These are phyloP conservation scores for Lutjanus argentimaculatus DNA, from an alignment of 2,797 vertebrate species.

Conservation along the genomic window DNA sequence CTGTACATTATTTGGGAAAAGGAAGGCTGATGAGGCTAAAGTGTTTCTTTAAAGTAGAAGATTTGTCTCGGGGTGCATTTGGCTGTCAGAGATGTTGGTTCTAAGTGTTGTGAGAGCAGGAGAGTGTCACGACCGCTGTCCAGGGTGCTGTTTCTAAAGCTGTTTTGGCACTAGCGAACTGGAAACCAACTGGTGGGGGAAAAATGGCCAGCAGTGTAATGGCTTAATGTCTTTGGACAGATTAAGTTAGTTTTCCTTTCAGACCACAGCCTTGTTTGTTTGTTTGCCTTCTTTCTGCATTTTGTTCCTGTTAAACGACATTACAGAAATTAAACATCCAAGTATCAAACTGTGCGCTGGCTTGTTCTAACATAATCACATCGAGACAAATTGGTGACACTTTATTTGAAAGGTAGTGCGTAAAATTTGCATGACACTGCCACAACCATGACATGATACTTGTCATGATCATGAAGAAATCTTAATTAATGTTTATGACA, in stretches of 20 bases:
- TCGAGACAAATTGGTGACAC: no score
- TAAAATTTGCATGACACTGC: no score
- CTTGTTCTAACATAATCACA: no score
- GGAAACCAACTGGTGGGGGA: background rate
- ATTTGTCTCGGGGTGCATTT: background rate
- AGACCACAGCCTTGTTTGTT: background rate
- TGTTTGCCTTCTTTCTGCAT: background rate
- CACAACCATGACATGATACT: no score
- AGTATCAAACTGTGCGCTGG: no score
- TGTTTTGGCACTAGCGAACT: background rate
- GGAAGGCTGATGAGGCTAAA: background rate
- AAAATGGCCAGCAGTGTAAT: background rate
- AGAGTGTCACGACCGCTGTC: background rate
- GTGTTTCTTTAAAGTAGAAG: background rate
- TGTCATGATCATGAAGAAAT: no score
- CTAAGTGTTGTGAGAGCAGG: background rate
- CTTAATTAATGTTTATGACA: no score
- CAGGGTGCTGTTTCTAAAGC: constrained; percentile 1
- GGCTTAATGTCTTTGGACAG: no score
- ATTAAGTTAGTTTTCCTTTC: background rate
- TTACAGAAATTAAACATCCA: no score
- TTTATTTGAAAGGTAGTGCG: no score
- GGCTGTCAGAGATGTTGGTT: background rate
- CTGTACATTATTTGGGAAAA: background rate
- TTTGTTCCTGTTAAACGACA: no score